phyloP scores from a whole-genome alignment of 2,888 invertebrate species.

The Tortricodes alternella region DNA sequence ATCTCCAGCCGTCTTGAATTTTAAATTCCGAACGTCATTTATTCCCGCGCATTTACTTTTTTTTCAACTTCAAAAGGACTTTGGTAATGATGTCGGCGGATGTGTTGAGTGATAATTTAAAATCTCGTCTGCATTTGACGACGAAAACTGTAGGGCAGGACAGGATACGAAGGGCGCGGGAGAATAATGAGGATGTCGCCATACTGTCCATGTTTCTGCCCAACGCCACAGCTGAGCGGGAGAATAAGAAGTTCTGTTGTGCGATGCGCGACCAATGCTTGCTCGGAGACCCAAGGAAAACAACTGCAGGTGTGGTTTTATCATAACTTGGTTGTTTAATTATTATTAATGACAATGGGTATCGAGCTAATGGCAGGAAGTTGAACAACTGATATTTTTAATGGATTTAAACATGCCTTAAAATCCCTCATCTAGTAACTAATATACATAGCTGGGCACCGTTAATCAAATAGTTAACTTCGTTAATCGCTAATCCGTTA shows the following conservation, averaged over 20 bases:
- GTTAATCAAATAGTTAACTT: too few relatives aligned
- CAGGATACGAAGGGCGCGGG: conserved; percentile 89
- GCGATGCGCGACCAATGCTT: conserved; percentile 88
- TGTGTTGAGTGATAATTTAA: conserved; percentile 90
- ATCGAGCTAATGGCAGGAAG: neutral
- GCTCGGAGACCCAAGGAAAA: conserved; percentile 89
- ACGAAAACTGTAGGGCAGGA: conserved; percentile 93
- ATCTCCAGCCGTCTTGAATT: conserved; percentile 49
- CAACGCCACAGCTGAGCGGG: conserved; percentile 83
- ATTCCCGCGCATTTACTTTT: conserved; percentile 26
- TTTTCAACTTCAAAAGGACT: conserved; percentile 26
- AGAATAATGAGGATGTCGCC: conserved; percentile 93
- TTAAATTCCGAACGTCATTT: conserved; percentile 19
- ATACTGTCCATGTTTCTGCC: conserved; percentile 93
- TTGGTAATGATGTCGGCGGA: conserved; percentile 86
- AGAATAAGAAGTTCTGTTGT: conserved; percentile 91
- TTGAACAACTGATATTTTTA: too few relatives aligned
- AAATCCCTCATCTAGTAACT: too few relatives aligned
- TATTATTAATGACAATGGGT: neutral
- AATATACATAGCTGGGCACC: too few relatives aligned
- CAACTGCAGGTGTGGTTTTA: conserved; percentile 87
- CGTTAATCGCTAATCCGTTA: too few relatives aligned
- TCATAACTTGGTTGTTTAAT: conserved; percentile 3
- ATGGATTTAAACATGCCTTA: too few relatives aligned
- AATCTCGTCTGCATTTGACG: conserved; percentile 87